A percentile compares a stretch with the other conserved stretches of the same genome.
Evolutionary conservation across 64 coral and sea anemone genomes (phyloP).

Genomic region (Montipora cactus): DNA sequence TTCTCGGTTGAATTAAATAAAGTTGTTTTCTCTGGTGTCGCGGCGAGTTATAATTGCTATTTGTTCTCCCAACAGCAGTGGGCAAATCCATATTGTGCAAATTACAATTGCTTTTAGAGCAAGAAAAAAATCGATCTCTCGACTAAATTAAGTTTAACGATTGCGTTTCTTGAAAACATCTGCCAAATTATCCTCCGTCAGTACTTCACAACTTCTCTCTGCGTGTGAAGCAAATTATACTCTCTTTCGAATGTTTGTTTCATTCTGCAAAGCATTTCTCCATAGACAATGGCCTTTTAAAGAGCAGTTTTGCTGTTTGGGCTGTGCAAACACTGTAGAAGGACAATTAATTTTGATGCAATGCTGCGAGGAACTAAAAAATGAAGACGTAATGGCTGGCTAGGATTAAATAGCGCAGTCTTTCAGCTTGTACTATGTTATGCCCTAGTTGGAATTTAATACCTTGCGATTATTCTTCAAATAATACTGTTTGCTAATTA

Average conservation of each 20-base stretch:
- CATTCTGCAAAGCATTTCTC: slow-evolving; percentile 27
- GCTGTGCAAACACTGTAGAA: slow-evolving; percentile 6
- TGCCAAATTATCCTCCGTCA: background rate
- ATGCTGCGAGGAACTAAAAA: background rate
- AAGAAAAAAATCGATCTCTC: slow-evolving; percentile 20
- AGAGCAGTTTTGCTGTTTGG: slow-evolving; percentile 42
- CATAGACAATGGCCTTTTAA: slow-evolving; percentile 55
- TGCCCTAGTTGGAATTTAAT: slow-evolving; percentile 1
- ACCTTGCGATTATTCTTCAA: background rate
- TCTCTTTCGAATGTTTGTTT: slow-evolving; percentile 30
- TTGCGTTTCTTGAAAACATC: slow-evolving; percentile 13
- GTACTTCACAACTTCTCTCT: background rate
- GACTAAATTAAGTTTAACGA: slow-evolving; percentile 22
- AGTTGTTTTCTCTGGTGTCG: slow-evolving; percentile 44
- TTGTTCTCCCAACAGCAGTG: slow-evolving; percentile 49
- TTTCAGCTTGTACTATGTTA: background rate
- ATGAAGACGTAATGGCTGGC: background rate
- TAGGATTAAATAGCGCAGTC: slow-evolving; percentile 2
- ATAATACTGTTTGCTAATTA: slow-evolving; percentile 10
- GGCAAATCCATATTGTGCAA: slow-evolving; percentile 54
- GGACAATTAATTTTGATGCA: background rate
- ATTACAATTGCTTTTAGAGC: slow-evolving; percentile 43
- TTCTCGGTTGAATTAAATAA: slow-evolving; percentile 25
- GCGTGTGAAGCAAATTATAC: background rate
- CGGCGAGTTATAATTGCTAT: slow-evolving; percentile 62